Evolutionary conservation across 2,888 invertebrate genomes (phyloP), one percentile per base, ranked within the genome.

Genomic region (Cosmia trapezina): DNA sequence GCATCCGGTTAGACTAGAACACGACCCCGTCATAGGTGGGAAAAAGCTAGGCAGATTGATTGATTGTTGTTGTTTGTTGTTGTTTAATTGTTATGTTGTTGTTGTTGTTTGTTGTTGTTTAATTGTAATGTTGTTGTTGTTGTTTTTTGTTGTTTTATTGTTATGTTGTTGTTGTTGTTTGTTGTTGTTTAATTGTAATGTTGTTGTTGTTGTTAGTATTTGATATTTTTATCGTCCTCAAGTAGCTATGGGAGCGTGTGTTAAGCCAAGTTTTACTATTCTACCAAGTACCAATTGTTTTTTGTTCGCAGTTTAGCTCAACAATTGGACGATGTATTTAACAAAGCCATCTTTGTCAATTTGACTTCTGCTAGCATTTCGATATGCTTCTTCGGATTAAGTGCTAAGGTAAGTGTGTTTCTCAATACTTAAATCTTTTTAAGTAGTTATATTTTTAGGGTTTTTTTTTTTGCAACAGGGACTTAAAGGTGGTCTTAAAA

Each of bases 351-450:
- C 17, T 94, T 94, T 69, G 70, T 92, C 0, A 90, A 91, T 82
- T 73, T 94, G 43, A 76, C 89, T 0, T 89, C 90, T 51, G 87
- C 90, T 0, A 90, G 90, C 0, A 80, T 92, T 17, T 88, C 88
- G 0, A 87, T 91, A n/a, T 91, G 93, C 61, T 92, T 93, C 47
- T 94, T 93, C 60, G 91, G 88, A 5, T 88, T 94, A 43, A 85
- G 91, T 19, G 87, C 89, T 9, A 91, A 89, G 66, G 94, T 94
- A 75, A 70, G 89, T 45, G 5, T 17, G n/a, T 17, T 56, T 28
- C 4, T 3, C 14, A n/a, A 28, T n/a, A n/a, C 1, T 43, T 19
- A 43, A 60, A 60, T 51, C 9, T 51, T n/a, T 49, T 0, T 8
- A 49, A 49, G n/a, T n/a, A n/a, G n/a, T n/a, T n/a, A n/a, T n/a